Evolutionary conservation across 1,140 invertebrate genomes (phyloP).

Genomic region (Polypedilum vanderplanki): DNA sequence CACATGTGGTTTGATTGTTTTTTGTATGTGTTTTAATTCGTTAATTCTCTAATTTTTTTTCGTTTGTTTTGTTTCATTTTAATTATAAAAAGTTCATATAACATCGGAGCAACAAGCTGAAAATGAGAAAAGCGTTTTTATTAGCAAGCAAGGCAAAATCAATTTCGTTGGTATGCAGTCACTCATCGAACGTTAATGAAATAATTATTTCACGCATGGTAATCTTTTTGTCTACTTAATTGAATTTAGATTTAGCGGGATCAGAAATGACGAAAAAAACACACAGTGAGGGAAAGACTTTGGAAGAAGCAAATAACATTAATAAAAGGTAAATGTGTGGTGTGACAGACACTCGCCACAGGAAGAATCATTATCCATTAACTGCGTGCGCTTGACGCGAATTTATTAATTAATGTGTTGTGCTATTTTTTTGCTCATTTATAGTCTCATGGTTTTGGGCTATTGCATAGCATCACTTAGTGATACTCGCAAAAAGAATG

Average conservation of each 20-base stretch:
- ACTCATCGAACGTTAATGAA: neutral
- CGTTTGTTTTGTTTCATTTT: neutral
- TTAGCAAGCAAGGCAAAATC: constrained; percentile 81
- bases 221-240: neutral
- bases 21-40: neutral
- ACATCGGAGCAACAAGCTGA: constrained; percentile 75
- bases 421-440: constrained; percentile 30
- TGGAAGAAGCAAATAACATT: constrained; percentile 92
- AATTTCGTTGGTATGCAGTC: constrained; percentile 70
- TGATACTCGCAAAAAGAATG: constrained; percentile 69
- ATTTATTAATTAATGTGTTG: neutral
- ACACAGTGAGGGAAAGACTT: constrained; percentile 79
- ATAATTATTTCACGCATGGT: neutral
- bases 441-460: constrained; percentile 49
- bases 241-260: constrained; percentile 64
- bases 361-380: too few relatives aligned
- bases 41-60: neutral
- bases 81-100: constrained; percentile 58
- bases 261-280: constrained; percentile 93
- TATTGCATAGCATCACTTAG: constrained; percentile 90
- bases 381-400: neutral
- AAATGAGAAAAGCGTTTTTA: constrained; percentile 62
- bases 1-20: neutral
- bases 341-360: constrained; percentile 30
- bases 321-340: constrained; percentile 89